A percentile compares a stretch with the other conserved stretches of the same genome.
Conservation (phyloP, 2,797 vertebrate species). For the Xenentodon cancila region DNA sequence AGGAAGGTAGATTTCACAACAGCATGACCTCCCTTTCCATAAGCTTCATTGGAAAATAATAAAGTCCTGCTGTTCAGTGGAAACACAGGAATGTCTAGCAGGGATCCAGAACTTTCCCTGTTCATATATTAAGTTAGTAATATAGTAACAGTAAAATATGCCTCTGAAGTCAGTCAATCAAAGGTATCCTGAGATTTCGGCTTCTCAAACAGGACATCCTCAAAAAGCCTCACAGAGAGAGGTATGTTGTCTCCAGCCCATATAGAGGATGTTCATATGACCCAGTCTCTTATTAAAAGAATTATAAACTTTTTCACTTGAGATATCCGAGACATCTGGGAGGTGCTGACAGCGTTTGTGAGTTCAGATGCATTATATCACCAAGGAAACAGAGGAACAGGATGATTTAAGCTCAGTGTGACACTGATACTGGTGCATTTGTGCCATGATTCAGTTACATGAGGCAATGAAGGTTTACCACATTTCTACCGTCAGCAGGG, state of each 20-base stretch:
- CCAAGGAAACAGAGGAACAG: not conserved
- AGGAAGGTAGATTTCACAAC: not conserved
- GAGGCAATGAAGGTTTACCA: slow-evolving; percentile 3
- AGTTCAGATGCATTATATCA: slow-evolving; percentile 33
- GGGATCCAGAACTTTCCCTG: slow-evolving; percentile 14
- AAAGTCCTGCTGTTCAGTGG: slow-evolving; percentile 25
- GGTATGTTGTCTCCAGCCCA: not conserved
- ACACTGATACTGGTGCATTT: slow-evolving; percentile 30
- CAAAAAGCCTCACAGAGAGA: slow-evolving; percentile 10
- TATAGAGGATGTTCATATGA: slow-evolving; percentile 12
- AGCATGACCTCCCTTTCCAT: slow-evolving; percentile 9
- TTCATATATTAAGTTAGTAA: slow-evolving; percentile 28
- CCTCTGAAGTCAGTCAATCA: slow-evolving; percentile 11
- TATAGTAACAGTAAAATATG: slow-evolving; percentile 5
- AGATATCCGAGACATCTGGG: slow-evolving; percentile 30
- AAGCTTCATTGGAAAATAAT: slow-evolving; percentile 20
- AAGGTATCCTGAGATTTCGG: slow-evolving; percentile 24
- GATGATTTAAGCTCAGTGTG: slow-evolving; percentile 33
- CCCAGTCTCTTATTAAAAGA: slow-evolving; percentile 8
- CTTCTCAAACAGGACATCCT: slow-evolving; percentile 20
- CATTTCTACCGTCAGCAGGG: slow-evolving; percentile 42
- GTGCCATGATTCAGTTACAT: slow-evolving; percentile 33
- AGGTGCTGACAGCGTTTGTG: slow-evolving; percentile 31
- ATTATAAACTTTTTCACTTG: slow-evolving; percentile 43
- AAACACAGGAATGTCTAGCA: slow-evolving; percentile 40